Percentiles rank a stretch among this genome's conserved stretches.
Conservation (phyloP, 2,797 vertebrate genomes). For the Graptemys geographica region DNA sequence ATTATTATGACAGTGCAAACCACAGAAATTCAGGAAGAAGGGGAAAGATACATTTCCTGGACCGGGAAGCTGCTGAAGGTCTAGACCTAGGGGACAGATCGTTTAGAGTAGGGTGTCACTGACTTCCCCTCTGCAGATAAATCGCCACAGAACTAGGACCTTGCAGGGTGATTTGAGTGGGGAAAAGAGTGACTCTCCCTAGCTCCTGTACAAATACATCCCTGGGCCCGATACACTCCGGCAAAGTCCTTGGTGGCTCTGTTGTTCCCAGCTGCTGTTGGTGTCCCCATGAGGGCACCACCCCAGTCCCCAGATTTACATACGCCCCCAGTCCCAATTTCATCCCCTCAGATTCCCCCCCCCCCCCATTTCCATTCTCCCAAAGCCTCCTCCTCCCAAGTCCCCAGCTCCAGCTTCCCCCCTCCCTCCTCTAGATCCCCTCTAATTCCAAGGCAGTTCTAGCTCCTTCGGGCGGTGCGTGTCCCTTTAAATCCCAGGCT, state of each 20-base stretch:
- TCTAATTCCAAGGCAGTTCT: neutral
- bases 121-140: neutral
- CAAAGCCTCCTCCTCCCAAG: neutral
- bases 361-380: neutral
- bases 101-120: neutral
- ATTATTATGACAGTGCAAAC: slow-evolving; percentile 1
- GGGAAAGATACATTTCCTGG: neutral
- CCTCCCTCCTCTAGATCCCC: too few species aligned
- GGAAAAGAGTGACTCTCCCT: neutral
- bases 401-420: neutral
- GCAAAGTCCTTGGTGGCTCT: neutral
- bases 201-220: neutral
- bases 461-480: neutral
- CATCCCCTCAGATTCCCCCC: neutral
- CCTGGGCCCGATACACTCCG: neutral
- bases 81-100: neutral
- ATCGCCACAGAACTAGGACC: neutral
- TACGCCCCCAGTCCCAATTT: neutral
- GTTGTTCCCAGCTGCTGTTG: neutral
- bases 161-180: neutral
- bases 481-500: slow-evolving; percentile 38
- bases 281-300: neutral
- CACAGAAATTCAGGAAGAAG: neutral
- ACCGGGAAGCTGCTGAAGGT: neutral
- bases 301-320: neutral